phyloP scores from a whole-genome alignment of 1,140 invertebrate genomes.

The Nasonia vitripennis region DNA sequence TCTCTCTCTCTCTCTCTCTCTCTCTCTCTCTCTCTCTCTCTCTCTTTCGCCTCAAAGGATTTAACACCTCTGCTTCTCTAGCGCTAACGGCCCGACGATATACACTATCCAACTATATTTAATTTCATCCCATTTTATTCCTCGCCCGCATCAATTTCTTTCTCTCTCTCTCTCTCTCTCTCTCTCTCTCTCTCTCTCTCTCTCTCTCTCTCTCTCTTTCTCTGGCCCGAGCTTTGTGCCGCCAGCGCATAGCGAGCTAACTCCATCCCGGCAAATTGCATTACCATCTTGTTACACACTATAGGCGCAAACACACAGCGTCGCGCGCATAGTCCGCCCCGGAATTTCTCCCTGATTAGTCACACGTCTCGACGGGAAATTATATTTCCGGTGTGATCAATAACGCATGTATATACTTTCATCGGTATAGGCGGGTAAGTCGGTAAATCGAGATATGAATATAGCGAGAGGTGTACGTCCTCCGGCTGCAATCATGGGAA shows the following conservation, averaged over 20 bases:
- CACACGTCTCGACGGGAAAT: conserved; percentile 56
- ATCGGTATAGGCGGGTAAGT: background rate
- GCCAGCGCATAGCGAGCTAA: conserved; percentile 55
- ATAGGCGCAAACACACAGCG: conserved; percentile 58
- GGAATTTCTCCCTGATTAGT: conserved; percentile 64
- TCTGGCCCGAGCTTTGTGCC: background rate
- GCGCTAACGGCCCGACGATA: background rate
- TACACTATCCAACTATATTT: background rate
- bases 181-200: conserved; percentile 8
- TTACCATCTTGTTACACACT: conserved; percentile 64
- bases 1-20: no score
- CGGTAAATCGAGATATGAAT: background rate
- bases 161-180: background rate
- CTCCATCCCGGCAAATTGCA: conserved; percentile 65
- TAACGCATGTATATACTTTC: conserved; percentile 59
- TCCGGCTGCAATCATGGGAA: conserved; percentile 16
- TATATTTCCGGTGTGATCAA: conserved; percentile 65
- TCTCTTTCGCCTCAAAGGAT: background rate
- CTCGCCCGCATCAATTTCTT: background rate
- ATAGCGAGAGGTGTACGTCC: background rate
- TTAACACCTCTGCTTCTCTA: background rate
- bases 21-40: no score
- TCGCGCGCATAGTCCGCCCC: conserved; percentile 57
- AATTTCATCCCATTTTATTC: conserved; percentile 29
- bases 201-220: background rate